Base-by-base conservation (phyloP, 30 jellyfish, hydroid and myxozoan species). In the Aurelia aurita complex sp. Pacific region DNA sequence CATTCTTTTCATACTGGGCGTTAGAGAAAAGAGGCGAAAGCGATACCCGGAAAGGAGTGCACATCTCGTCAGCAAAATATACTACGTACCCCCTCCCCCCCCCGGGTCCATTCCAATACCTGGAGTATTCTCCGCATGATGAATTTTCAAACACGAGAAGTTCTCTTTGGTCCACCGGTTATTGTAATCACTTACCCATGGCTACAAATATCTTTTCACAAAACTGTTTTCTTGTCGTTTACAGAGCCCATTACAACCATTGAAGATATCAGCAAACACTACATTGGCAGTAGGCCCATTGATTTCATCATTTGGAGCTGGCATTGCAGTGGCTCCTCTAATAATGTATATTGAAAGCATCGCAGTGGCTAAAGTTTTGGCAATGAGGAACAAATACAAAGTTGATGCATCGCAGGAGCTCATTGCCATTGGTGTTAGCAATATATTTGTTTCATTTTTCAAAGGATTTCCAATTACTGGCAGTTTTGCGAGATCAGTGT, bases 391-490 rank as follows among this genome's bases (percentile, higher is more conserved):
- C 77, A 67, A 71, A 15, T 87, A 87, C 75, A 67, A 76, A 18
- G 86, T 91, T 1, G 91, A 86, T 74, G 43, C 98, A 5, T 43
- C 94, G 64, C 98, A 91, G 53, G 98, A 91, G 36, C 80, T 91
- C 32, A 32, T 91, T 23, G 98, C 96, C 13, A 59, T 91, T 63
- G 98, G 98, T 13, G 33, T 73, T 11, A 51, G 97, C 71, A 91
- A 91, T 68, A 51, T 80, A 33, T 14, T 91, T 55, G 97, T 88
- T 5, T 86, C 98, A 4, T 81, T 86, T 53, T 91, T 86, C 59
- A 69, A 88, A 13, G 97, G 90, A 2, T 86, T 79, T 60, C 98
- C 98, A 51, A 73, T 86, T 55, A 83, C 97, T 0, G 98, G 97
- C 52, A 80, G 97, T 67, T 80, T 91, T 57, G 89, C 94, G 10